These are phyloP conservation scores for Trochalopteron elliotii DNA, from an alignment of 2,113 vertebrate species.

Conservation along the genomic window DNA sequence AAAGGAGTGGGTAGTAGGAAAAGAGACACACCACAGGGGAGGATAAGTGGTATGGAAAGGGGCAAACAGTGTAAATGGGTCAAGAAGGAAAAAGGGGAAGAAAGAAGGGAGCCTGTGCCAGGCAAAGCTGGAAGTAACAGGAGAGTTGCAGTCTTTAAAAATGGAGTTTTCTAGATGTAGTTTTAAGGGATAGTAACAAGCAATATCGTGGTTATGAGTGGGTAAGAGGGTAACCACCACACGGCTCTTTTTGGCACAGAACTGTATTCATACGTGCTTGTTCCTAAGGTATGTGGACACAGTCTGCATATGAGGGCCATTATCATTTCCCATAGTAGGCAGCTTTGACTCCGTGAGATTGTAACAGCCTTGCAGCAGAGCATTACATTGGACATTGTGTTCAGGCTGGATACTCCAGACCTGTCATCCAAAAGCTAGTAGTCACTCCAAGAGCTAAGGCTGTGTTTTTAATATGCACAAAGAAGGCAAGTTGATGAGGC, in stretches of 20 bases:
- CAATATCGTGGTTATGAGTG: not conserved
- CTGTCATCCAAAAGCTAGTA: not conserved
- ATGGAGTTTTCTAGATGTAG: not conserved
- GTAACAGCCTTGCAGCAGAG: not conserved
- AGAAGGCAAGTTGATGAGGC: not conserved
- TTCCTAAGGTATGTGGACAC: not conserved
- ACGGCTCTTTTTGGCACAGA: not conserved
- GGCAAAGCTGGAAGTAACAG: not conserved
- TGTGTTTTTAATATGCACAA: not conserved
- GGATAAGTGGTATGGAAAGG: not conserved
- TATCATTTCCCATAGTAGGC: not conserved
- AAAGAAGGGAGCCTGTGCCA: not conserved
- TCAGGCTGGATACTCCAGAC: not conserved
- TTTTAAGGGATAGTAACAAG: not conserved
- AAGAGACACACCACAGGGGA: not conserved
- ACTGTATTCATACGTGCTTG: not conserved
- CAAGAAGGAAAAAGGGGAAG: not conserved
- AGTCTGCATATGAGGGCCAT: not conserved
- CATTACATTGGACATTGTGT: not conserved
- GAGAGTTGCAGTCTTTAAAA: not conserved
- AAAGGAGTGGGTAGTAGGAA: not conserved
- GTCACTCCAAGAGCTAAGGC: not conserved
- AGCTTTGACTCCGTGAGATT: not conserved
- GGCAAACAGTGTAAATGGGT: not conserved
- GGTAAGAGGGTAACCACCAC: not conserved